Evolutionary conservation across 2,797 vertebrate species (phyloP), one percentile per base, ranked within the genome.

Genomic region (Pogonophryne albipinna): DNA sequence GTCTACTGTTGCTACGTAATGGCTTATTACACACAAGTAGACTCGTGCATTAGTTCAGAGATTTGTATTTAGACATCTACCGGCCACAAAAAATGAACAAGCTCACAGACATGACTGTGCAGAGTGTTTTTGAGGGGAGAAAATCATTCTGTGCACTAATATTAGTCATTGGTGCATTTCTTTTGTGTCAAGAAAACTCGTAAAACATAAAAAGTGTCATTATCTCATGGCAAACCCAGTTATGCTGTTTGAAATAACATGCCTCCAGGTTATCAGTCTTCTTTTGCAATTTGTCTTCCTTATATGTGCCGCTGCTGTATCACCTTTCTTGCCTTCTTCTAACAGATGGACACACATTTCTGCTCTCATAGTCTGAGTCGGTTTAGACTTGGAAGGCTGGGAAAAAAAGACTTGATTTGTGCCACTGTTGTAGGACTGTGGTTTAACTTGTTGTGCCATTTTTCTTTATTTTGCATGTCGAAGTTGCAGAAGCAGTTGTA

Each of bases 181-280:
- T 66, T 41, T 47, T 69, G n/a, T 52, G 4, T 66, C 34, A 46
- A 27, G 12, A 60, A 41, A 58, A 52, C 12, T 38, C 31, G 14
- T 4, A 46, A 13, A 27, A 31, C 52, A 44, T 44, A 47, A 53
- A 47, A 53, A 13, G 6, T 9, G 4, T 11, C 49, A 45, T 11
- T 7, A 11, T 50, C 15, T 60, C 13, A 12, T 6, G 8, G 1
- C 17, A 46, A 62, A 55, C 13, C 38, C 7, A 31, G n/a, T 8
- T 52, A n/a, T 41, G 11, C 34, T 53, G 9, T n/a, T 12, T 44
- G 16, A 46, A 70, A 67, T 41, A 20, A 44, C 45, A 47, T 19
- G 19, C 49, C 53, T 68, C 15, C 46, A 66, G 60, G 61, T 66
- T 59, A 59, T 77, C 42, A 57, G 16, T 44, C 5, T 47, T 49